Conservation (phyloP, 2,888 invertebrate species). For the Dendrolimus houi region DNA sequence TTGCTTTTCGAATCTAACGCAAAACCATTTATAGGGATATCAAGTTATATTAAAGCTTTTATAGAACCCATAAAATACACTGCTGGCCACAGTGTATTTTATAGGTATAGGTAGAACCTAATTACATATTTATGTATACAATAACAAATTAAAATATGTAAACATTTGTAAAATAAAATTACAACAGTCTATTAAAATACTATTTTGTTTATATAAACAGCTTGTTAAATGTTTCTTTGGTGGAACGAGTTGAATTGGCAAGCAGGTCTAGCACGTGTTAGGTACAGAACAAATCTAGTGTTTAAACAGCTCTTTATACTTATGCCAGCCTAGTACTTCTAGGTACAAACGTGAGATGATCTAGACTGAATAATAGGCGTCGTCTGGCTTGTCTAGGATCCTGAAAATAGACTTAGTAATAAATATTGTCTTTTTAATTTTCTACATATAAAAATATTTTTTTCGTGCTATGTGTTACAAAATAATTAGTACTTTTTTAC, state of each 20-base stretch:
- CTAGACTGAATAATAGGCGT: slow-evolving; percentile 23
- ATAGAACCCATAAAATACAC: too few species aligned
- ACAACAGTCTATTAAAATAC: not conserved
- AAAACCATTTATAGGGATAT: too few species aligned
- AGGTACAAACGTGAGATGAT: slow-evolving; percentile 47
- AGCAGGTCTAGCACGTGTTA: slow-evolving; percentile 9
- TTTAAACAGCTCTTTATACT: slow-evolving; percentile 32
- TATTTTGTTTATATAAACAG: not conserved
- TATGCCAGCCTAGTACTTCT: slow-evolving; percentile 60
- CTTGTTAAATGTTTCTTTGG: not conserved
- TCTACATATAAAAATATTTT: too few species aligned
- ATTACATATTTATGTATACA: too few species aligned
- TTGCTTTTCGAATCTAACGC: too few species aligned
- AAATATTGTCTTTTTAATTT: too few species aligned
- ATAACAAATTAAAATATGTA: not conserved
- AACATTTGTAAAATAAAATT: not conserved
- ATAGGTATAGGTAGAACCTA: too few species aligned
- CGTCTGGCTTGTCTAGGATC: not conserved
- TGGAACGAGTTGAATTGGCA: not conserved
- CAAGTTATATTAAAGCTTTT: too few species aligned
- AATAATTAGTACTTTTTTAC: too few species aligned
- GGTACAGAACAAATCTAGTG: slow-evolving; percentile 41
- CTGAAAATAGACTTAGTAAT: too few species aligned
- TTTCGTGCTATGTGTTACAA: too few species aligned
- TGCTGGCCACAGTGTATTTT: too few species aligned